Percentiles rank a stretch among this genome's conserved stretches.
These are phyloP conservation scores for Antigone vipio DNA, from an alignment of 2,113 vertebrate genomes.

Conservation along the genomic window DNA sequence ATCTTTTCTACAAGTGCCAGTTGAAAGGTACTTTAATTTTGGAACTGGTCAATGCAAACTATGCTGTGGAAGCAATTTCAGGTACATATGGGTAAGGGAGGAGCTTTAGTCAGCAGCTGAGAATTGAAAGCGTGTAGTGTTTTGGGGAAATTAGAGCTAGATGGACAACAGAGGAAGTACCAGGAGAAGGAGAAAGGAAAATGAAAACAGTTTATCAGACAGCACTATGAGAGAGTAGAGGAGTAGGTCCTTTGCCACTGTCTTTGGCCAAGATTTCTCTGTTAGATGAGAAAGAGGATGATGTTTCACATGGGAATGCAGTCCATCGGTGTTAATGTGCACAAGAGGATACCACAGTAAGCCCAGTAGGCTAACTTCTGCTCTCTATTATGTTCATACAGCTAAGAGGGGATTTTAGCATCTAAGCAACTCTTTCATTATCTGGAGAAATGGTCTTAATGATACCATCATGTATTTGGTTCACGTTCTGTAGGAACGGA, in stretches of 20 bases:
- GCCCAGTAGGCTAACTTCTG: neutral
- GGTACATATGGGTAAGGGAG: neutral
- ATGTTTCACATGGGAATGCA: neutral
- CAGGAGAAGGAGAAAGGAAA: neutral
- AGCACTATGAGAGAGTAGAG: neutral
- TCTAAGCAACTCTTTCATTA: neutral
- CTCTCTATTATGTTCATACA: neutral
- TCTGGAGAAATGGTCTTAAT: neutral
- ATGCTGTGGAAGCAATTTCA: neutral
- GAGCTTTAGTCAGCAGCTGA: neutral
- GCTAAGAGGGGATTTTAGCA: neutral
- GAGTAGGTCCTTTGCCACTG: neutral
- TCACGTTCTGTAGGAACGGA: neutral
- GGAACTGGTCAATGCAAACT: neutral
- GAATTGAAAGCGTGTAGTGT: neutral
- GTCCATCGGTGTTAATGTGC: neutral
- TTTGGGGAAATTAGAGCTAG: neutral
- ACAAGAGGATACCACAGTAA: neutral
- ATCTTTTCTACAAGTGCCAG: neutral
- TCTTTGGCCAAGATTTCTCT: neutral
- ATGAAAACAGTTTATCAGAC: neutral
- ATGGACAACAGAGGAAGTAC: neutral
- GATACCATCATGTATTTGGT: neutral
- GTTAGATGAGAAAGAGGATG: neutral
- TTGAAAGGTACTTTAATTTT: neutral